phyloP scores from a whole-genome alignment of 2,797 vertebrate genomes.

The Nannoperca obscura region DNA sequence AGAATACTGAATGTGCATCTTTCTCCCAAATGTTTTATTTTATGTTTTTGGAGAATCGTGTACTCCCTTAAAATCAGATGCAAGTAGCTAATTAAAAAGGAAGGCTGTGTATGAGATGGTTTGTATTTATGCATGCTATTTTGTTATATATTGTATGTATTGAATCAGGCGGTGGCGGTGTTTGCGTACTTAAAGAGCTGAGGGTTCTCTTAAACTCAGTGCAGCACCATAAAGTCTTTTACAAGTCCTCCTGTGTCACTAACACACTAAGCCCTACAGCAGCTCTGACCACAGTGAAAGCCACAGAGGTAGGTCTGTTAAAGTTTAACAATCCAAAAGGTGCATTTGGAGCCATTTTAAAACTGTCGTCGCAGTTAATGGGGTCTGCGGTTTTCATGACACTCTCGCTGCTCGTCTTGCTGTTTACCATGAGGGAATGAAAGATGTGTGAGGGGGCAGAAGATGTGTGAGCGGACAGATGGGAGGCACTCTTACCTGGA shows the following conservation, averaged over 20 bases:
- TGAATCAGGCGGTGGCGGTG: constrained; percentile 56
- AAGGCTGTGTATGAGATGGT: neutral
- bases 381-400: constrained; percentile 33
- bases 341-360: constrained; percentile 55
- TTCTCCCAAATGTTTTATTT: constrained; percentile 24
- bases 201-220: constrained; percentile 31
- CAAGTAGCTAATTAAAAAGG: neutral
- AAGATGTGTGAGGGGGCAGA: neutral
- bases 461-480: neutral
- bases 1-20: constrained; percentile 34
- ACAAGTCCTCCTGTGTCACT: constrained; percentile 56
- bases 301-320: constrained; percentile 57
- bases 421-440: constrained; percentile 10
- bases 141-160: neutral
- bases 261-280: constrained; percentile 33
- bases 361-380: constrained; percentile 42
- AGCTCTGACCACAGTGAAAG: constrained; percentile 40
- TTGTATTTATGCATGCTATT: neutral
- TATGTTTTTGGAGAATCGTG: neutral
- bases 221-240: constrained; percentile 58
- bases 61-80: constrained; percentile 19
- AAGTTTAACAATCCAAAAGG: constrained; percentile 55
- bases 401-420: constrained; percentile 45
- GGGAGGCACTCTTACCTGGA: constrained; percentile 87
- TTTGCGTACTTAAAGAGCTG: constrained; percentile 42